Evolutionary conservation across 2,113 vertebrate genomes (phyloP).

Genomic region (Halichoerus grypus): DNA sequence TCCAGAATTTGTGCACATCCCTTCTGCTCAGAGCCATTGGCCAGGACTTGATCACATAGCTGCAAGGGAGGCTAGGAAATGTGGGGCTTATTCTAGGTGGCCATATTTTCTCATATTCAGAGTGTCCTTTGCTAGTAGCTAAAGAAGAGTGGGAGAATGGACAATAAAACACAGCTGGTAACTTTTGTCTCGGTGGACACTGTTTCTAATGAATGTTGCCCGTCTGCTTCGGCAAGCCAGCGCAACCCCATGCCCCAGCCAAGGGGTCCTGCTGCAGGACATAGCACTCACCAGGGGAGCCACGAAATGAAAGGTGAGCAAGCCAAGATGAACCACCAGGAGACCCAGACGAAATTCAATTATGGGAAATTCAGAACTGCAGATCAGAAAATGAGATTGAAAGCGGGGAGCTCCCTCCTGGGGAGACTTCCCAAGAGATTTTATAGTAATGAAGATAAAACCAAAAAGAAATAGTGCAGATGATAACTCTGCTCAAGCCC

Average conservation of each 20-base stretch:
- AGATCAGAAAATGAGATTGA: slow-evolving; percentile 70
- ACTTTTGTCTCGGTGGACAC: not conserved
- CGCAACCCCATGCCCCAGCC: not conserved
- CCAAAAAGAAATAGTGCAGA: not conserved
- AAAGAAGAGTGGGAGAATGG: not conserved
- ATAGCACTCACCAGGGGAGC: not conserved
- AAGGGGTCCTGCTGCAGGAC: not conserved
- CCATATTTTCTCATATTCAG: not conserved
- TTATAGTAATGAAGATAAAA: slow-evolving; percentile 63
- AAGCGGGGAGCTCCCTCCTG: slow-evolving; percentile 38
- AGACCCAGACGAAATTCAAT: slow-evolving; percentile 19
- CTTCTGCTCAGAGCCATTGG: not conserved
- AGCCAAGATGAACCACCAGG: not conserved
- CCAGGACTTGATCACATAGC: not conserved
- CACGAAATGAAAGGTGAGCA: not conserved
- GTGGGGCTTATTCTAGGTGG: not conserved
- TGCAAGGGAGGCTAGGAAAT: not conserved
- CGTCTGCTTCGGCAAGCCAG: not conserved
- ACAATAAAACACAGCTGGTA: not conserved
- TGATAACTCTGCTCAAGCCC: not conserved
- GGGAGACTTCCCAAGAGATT: slow-evolving; percentile 33
- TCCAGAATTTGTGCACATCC: not conserved
- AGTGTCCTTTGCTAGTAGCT: not conserved
- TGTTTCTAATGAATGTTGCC: not conserved
- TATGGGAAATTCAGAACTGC: slow-evolving; percentile 34